A percentile compares a stretch with the other conserved stretches of the same genome.
Conservation (phyloP, 2,113 vertebrate genomes). For the Aegotheles bennettii region DNA sequence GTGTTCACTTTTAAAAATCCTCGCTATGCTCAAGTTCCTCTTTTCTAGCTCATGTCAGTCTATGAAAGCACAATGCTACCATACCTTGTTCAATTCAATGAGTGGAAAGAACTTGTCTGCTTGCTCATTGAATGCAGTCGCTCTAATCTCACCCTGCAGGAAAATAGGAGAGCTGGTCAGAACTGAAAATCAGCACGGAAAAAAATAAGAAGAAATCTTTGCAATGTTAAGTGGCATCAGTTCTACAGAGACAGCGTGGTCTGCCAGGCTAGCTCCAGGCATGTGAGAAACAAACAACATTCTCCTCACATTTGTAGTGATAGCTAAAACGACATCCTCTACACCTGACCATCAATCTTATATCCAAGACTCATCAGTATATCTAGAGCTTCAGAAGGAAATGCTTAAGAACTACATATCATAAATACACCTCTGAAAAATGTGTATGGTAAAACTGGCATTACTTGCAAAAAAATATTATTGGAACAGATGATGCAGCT, state of each 20-base stretch:
- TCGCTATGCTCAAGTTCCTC: neutral
- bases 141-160: constrained; percentile 92
- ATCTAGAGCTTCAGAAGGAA: neutral
- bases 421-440: neutral
- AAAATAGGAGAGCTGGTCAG: constrained; percentile 23
- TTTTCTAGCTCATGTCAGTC: constrained; percentile 1
- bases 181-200: neutral
- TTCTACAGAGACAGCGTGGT: neutral
- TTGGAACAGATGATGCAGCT: neutral
- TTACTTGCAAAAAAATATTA: neutral
- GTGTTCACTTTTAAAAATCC: neutral
- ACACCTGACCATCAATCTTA: neutral
- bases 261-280: constrained; percentile 5
- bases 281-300: neutral
- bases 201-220: neutral
- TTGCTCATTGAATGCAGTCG: constrained; percentile 93
- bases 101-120: constrained; percentile 93
- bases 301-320: neutral
- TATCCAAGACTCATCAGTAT: neutral
- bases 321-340: neutral
- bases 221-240: constrained; percentile 5
- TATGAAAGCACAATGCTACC: neutral
- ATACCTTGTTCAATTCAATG: constrained; percentile 93
- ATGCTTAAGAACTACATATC: neutral
- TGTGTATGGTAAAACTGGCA: neutral